Evolutionary conservation across 1,140 invertebrate species (phyloP), one percentile per base, ranked within the genome.

Genomic region (Calosoma granatense): DNA sequence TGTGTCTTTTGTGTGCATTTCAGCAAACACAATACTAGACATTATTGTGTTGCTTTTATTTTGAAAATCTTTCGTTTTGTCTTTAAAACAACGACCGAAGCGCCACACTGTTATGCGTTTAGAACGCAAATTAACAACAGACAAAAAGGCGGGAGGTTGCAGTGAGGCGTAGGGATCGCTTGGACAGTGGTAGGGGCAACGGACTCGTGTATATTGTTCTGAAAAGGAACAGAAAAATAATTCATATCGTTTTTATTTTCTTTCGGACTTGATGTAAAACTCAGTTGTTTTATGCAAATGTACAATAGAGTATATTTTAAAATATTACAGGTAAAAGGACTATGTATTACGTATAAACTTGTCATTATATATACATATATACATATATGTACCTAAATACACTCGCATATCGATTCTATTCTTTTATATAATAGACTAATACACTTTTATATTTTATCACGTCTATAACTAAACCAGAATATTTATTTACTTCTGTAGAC

Each of bases 351-450:
- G 17, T 51, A 51, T 51, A 51, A 11, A 51, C 17, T 11, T 51
- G 17, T 51, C 6, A 11, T 11, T 51, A 51, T 51, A 51, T 51
- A 51, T 51, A 51, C 17, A 51, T 51, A 51, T 51, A 51, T 51
- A 51, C 17, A 51, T 51, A 51, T 51, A 51, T 51, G 17, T 51
- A 51, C 17, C 6, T 51, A 51, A 11, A 51, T 51, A 51, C 17
- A 51, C 17, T 51, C 17, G 43, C n/a, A n/a, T n/a, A n/a, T n/a
- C n/a, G n/a, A n/a, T n/a, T n/a, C n/a, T n/a, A n/a, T n/a, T n/a
- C n/a, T n/a, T n/a, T n/a, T n/a, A n/a, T n/a, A n/a, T n/a, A n/a
- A n/a, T n/a, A n/a, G n/a, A n/a, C n/a, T n/a, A n/a, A n/a, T n/a
- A n/a, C n/a, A n/a, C n/a, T n/a, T n/a, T n/a, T n/a, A n/a, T n/a